phyloP scores from a whole-genome alignment of 2,888 invertebrate species.

The Dicranocentrus wangi region DNA sequence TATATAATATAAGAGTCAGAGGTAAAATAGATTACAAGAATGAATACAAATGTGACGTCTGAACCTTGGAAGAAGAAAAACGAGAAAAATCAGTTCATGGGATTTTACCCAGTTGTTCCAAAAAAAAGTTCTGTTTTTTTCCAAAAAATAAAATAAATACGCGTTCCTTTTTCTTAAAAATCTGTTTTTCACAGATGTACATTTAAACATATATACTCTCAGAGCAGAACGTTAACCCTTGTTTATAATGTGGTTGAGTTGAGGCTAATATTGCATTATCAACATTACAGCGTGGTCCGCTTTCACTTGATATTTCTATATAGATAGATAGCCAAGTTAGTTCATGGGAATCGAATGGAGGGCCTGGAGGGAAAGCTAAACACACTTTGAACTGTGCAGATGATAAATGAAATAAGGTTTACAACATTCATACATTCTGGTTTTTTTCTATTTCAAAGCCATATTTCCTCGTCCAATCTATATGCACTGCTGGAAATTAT shows the following conservation, averaged over 20 bases:
- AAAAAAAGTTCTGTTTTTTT: slow-evolving; percentile 21
- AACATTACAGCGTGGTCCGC: background rate
- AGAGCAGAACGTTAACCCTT: no score
- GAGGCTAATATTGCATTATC: slow-evolving; percentile 4
- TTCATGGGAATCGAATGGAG: background rate
- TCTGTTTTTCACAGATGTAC: slow-evolving; percentile 1
- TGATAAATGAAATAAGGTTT: slow-evolving; percentile 58
- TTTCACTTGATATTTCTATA: slow-evolving; percentile 20
- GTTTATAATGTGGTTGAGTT: no score
- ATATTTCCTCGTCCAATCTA: background rate
- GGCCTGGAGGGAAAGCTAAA: slow-evolving; percentile 47
- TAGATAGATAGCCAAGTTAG: background rate
- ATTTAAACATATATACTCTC: no score
- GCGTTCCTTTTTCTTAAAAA: slow-evolving; percentile 32
- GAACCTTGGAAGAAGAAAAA: slow-evolving; percentile 31
- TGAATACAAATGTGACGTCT: slow-evolving; percentile 40
- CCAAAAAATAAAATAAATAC: slow-evolving; percentile 7
- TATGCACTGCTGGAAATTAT: slow-evolving; percentile 7
- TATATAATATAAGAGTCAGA: background rate
- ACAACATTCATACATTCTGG: background rate
- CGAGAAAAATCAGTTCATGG: slow-evolving; percentile 69
- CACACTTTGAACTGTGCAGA: slow-evolving; percentile 47
- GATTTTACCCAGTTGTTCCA: slow-evolving; percentile 70
- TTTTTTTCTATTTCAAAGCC: background rate
- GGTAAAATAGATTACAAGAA: slow-evolving; percentile 18